Evolutionary conservation across 2,888 invertebrate genomes (phyloP), one percentile per base, ranked within the genome.

Genomic region (Stenodera caucasica): DNA sequence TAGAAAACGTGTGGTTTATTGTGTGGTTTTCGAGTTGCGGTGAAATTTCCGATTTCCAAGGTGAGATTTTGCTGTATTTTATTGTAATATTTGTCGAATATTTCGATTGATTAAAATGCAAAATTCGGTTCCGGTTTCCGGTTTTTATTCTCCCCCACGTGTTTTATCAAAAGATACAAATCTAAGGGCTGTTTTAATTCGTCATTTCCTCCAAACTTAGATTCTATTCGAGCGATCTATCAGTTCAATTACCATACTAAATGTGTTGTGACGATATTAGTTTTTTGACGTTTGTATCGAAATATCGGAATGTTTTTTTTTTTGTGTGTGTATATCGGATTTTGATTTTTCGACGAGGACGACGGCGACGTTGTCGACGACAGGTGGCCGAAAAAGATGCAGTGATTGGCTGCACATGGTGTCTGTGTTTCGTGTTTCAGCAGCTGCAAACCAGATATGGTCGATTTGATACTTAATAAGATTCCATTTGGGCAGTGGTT

Each of bases 321-420:
- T 30, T 14, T 35, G n/a, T 33, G 23, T n/a, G 11, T 37, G 12
- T 51, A 35, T 26, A n/a, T 49, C 49, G 15, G 49, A 40, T 40
- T 15, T 49, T 30, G 53, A 49, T 30, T 40, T 29, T 40, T 15
- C 37, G 37, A 18, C 18, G 37, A 40, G 15, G 37, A 40, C 40
- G 18, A 5, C 37, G 11, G 18, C 18, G 9, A 3, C 21, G 49
- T 18, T 9, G 49, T 29, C 33, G 54, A 56, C 68, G 72, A 74
- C 74, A 74, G 74, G 73, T 73, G 74, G 64, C 61, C 49, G 12
- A 52, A 58, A 63, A 64, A 60, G 66, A 66, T 65, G 71, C 72
- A 72, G 72, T 72, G 74, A 74, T 74, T 74, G 74, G 74, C 62
- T 63, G 67, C 72, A 71, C 70, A 70, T 71, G 70, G 70, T 64